Conservation (phyloP, 2,113 vertebrate species). For the Phrynocephalus versicolor region DNA sequence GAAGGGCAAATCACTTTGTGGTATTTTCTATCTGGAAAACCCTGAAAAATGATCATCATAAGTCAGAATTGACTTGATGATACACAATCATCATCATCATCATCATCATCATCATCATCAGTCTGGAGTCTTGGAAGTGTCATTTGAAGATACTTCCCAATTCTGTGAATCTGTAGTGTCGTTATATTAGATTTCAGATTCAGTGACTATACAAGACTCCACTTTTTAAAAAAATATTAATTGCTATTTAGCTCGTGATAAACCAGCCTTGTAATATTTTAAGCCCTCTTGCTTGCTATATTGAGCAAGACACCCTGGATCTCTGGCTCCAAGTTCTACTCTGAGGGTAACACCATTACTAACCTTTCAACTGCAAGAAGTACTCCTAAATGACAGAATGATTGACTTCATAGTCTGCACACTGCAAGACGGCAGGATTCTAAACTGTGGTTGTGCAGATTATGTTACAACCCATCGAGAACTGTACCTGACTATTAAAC, state of each 20-base stretch:
- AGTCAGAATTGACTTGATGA: no score
- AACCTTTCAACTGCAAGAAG: neutral
- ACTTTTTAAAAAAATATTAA: neutral
- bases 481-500: neutral
- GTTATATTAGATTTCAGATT: neutral
- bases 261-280: neutral
- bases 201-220: neutral
- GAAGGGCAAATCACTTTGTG: no score
- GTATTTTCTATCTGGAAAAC: no score
- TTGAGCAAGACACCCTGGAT: neutral
- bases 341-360: rapidly evolving
- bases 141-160: rapidly evolving
- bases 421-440: neutral
- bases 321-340: neutral
- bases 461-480: neutral
- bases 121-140: rapidly evolving
- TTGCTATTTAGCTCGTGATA: neutral
- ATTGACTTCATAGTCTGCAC: neutral
- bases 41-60: no score
- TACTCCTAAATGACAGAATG: neutral
- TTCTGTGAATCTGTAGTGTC: neutral
- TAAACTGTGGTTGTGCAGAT: neutral
- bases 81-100: no score
- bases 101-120: no score
- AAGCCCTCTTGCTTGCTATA: neutral